These are phyloP conservation scores for Hedya salicella DNA, from an alignment of 2,888 invertebrate genomes.

Conservation along the genomic window DNA sequence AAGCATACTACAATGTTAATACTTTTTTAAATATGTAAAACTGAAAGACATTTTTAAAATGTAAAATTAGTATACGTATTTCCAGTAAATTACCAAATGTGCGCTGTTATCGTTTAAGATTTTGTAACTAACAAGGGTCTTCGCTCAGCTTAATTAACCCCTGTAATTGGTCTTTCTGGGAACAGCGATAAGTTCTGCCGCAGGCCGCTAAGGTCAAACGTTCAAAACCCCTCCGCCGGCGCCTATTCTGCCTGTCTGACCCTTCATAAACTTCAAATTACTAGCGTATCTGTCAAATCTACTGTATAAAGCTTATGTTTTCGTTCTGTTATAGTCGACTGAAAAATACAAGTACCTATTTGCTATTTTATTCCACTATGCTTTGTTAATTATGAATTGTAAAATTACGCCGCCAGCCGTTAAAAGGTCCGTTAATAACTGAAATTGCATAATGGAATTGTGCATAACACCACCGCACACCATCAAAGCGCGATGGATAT, in stretches of 20 bases:
- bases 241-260: constrained; percentile 36
- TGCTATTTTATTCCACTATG: too few relatives aligned
- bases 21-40: too few relatives aligned
- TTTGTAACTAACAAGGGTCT: constrained; percentile 60
- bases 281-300: constrained; percentile 19
- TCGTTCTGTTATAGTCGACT: not conserved
- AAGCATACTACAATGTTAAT: too few relatives aligned
- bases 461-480: not conserved
- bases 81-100: constrained; percentile 52
- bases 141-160: constrained; percentile 63
- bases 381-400: too few relatives aligned
- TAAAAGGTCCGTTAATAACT: too few relatives aligned
- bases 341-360: too few relatives aligned
- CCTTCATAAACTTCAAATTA: constrained; percentile 34
- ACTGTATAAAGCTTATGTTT: constrained; percentile 20
- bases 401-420: too few relatives aligned
- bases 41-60: too few relatives aligned
- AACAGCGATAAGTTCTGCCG: constrained; percentile 42
- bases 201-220: constrained; percentile 37
- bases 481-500: not conserved
- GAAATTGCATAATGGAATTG: too few relatives aligned
- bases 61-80: constrained; percentile 46
- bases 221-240: constrained; percentile 8
- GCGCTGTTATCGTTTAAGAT: constrained; percentile 60
- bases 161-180: constrained; percentile 60